phyloP scores from a whole-genome alignment of 2,888 invertebrate species.

The Ctenicera cuprea region DNA sequence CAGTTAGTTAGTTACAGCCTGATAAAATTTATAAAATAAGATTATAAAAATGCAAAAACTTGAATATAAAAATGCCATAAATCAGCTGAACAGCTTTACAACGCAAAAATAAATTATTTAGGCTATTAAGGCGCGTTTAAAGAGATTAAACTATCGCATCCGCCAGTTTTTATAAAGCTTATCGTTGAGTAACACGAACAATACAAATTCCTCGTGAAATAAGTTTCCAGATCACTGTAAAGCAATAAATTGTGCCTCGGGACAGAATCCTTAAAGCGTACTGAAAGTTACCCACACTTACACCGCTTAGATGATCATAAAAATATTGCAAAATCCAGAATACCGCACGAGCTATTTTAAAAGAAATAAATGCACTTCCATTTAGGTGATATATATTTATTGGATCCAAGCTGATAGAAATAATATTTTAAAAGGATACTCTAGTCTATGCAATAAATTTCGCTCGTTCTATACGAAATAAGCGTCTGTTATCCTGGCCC shows the following conservation, averaged over 20 bases:
- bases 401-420: constrained; percentile 21
- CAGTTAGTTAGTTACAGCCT: no score
- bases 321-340: constrained; percentile 8
- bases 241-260: neutral
- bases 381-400: constrained; percentile 22
- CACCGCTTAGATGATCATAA: constrained; percentile 9
- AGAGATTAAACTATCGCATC: no score
- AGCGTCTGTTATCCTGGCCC: constrained; percentile 16
- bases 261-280: constrained; percentile 9
- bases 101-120: no score
- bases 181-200: no score
- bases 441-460: constrained; percentile 17
- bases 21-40: no score
- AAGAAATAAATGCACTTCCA: constrained; percentile 25
- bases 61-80: no score
- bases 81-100: no score
- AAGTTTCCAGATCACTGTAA: constrained; percentile 5
- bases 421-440: constrained; percentile 24
- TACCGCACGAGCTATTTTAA: constrained; percentile 1
- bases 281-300: constrained; percentile 5
- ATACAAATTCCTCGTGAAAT: neutral
- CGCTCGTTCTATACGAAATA: constrained; percentile 18
- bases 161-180: no score
- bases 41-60: no score
- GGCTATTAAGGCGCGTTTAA: no score